phyloP scores from a whole-genome alignment of 1,140 invertebrate genomes.

The Cydia pomonella region DNA sequence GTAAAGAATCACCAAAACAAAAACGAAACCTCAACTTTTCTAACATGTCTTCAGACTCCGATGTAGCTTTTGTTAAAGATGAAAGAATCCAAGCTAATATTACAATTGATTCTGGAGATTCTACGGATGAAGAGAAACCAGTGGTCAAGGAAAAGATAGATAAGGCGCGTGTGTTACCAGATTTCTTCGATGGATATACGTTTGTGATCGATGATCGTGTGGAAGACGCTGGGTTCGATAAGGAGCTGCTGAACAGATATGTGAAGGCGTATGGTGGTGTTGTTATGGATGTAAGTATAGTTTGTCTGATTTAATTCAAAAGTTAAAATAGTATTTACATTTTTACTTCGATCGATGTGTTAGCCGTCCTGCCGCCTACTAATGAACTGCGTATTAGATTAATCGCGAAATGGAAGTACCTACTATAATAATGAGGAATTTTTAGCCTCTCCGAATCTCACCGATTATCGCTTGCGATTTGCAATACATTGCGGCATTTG shows the following conservation, averaged over 20 bases:
- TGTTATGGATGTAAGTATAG: conserved; percentile 45
- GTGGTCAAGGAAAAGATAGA: conserved; percentile 2
- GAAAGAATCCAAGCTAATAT: conserved; percentile 42
- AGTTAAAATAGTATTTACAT: no score
- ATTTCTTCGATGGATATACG: conserved; percentile 54
- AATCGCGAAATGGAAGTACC: no score
- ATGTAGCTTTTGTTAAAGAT: conserved; percentile 51
- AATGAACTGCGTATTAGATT: no score
- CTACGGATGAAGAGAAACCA: conserved; percentile 26
- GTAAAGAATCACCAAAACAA: background rate
- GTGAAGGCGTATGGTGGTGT: conserved; percentile 58
- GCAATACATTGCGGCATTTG: no score
- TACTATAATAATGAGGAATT: no score
- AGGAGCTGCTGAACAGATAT: conserved; percentile 48
- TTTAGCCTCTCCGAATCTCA: no score
- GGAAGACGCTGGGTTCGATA: conserved; percentile 24
- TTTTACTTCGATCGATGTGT: no score
- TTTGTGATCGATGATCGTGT: conserved; percentile 43
- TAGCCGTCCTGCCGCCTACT: no score
- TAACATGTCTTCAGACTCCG: conserved; percentile 34
- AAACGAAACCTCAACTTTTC: conserved; percentile 5
- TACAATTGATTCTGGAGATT: conserved; percentile 37
- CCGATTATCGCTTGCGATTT: no score
- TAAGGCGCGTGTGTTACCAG: conserved; percentile 39
- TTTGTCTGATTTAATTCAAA: no score